Percentiles rank a stretch among this genome's conserved stretches.
Evolutionary conservation across 2,888 invertebrate species (phyloP).

Genomic region (Caenorhabditis wallacei): DNA sequence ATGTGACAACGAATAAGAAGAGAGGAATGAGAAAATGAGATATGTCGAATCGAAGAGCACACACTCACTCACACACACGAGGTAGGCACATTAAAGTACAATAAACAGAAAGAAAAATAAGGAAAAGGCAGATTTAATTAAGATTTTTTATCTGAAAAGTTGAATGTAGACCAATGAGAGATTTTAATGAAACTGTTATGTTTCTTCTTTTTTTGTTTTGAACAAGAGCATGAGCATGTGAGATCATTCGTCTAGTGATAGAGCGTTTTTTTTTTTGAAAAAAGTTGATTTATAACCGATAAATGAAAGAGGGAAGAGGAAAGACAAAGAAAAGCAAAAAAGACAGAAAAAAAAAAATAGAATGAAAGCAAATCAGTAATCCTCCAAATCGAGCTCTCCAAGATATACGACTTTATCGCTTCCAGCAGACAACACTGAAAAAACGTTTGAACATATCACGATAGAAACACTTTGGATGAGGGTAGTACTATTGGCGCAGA

Average conservation of each 20-base stretch:
- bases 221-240: too few relatives aligned
- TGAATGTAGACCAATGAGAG: background rate
- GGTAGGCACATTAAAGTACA: constrained; percentile 7
- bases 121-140: background rate
- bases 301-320: background rate
- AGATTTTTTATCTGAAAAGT: background rate
- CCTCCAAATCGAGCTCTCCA: constrained; percentile 90
- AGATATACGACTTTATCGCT: constrained; percentile 96
- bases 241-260: too few relatives aligned
- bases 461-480: too few relatives aligned
- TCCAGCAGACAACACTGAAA: constrained; percentile 91
- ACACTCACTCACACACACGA: background rate
- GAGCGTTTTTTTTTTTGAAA: too few relatives aligned
- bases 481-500: too few relatives aligned
- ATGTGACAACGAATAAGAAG: background rate
- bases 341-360: background rate
- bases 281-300: background rate
- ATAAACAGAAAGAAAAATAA: background rate
- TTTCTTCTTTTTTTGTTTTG: too few relatives aligned
- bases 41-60: background rate
- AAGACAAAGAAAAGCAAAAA: background rate
- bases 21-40: background rate
- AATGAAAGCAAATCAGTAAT: constrained; percentile 28
- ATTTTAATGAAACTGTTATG: too few relatives aligned
- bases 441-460: too few relatives aligned